phyloP scores from a whole-genome alignment of 1,140 invertebrate species.

The Drosophila kepulauana region DNA sequence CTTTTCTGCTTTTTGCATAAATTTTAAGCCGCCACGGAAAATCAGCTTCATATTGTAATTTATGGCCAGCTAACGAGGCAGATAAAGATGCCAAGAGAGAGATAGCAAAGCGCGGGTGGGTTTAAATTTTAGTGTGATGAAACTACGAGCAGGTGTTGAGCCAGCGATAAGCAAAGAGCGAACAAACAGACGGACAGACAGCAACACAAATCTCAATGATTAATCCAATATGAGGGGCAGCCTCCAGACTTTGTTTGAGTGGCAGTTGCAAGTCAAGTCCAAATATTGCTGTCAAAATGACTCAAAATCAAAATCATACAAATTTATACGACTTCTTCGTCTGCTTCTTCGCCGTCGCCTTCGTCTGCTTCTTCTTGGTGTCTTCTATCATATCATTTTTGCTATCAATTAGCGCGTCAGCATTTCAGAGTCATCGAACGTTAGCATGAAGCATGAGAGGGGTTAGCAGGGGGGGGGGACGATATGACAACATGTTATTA shows the following conservation, averaged over 20 bases:
- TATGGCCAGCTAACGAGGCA: constrained; percentile 5
- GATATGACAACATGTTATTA: constrained; percentile 42
- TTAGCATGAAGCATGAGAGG: background rate
- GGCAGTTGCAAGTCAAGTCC: background rate
- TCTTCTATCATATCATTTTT: constrained; percentile 53
- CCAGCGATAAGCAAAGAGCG: constrained; percentile 28
- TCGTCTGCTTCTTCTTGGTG: background rate
- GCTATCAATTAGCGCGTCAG: constrained; percentile 68
- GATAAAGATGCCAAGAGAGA: background rate
- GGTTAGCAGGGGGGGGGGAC: background rate
- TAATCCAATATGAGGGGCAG: constrained; percentile 21
- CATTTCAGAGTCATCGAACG: constrained; percentile 21
- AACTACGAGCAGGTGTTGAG: constrained; percentile 19
- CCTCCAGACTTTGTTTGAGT: background rate
- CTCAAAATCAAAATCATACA: background rate
- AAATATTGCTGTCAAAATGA: background rate
- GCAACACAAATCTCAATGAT: constrained; percentile 34
- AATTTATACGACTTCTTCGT: background rate
- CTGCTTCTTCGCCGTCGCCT: too few relatives aligned
- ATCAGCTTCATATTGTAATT: constrained; percentile 16
- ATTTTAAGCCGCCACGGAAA: constrained; percentile 40
- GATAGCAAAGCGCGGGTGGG: background rate
- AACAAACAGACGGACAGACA: constrained; percentile 5
- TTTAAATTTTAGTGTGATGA: constrained; percentile 5
- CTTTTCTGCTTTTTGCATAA: constrained; percentile 39